A percentile compares a stretch with the other conserved stretches of the same genome.
Evolutionary conservation across 2,113 vertebrate species (phyloP).

Genomic region (Pristiophorus japonicus): DNA sequence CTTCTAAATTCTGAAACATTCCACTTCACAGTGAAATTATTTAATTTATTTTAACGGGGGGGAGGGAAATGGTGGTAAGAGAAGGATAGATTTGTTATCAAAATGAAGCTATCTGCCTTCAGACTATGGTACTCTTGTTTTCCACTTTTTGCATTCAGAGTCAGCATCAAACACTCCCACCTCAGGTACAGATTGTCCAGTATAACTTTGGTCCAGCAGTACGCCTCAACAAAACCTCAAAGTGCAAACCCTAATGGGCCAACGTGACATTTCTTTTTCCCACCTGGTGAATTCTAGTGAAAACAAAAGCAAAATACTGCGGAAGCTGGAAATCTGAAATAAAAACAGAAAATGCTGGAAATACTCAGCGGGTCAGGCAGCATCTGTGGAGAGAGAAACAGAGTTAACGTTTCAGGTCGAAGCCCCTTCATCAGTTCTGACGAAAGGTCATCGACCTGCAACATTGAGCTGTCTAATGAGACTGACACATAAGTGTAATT

Average conservation of each 20-base stretch:
- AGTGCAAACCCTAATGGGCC: neutral
- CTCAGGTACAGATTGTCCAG: neutral
- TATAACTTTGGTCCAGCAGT: neutral
- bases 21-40: neutral
- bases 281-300: too few species aligned
- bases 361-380: too few species aligned
- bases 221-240: neutral
- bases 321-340: too few species aligned
- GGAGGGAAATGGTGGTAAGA: neutral
- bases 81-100: neutral
- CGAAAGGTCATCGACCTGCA: too few species aligned
- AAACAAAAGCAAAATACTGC: too few species aligned
- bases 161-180: neutral
- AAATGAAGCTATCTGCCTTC: neutral
- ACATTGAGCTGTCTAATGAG: neutral
- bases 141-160: neutral
- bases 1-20: neutral
- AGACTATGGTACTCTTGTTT: neutral
- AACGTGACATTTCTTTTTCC: neutral
- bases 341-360: too few species aligned
- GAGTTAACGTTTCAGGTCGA: too few species aligned
- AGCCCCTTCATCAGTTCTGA: too few species aligned
- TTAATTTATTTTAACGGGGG: neutral
- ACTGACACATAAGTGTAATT: neutral
- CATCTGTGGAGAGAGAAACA: too few species aligned